Base-by-base conservation (phyloP, 2,797 vertebrate species). In the Podarcis siculus region DNA sequence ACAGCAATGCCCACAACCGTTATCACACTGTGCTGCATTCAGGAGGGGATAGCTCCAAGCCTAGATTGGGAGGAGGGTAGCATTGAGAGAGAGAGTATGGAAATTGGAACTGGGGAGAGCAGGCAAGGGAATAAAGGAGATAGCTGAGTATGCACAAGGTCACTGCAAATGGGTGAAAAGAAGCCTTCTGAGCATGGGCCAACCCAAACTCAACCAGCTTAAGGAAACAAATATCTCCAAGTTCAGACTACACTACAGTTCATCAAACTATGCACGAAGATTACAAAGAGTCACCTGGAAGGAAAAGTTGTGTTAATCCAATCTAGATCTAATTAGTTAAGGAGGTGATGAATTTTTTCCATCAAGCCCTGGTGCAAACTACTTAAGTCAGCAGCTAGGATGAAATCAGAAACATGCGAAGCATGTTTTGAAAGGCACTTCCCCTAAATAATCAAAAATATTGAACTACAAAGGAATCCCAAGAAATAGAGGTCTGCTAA, bases 341-440 rank as follows among this genome's bases (percentile, higher is more conserved):
- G 37, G 19, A 87, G 21, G 55, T 75, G 71, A 45, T 13, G 55
- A 75, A 27, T 87, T 42, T 5, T 64, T 72, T 73, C 69, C 75
- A 45, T 39, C 69, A 87, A 73, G 66, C 49, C 25, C 15, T 30
- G 17, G 30, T 71, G n/a, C 42, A 72, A 58, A 58, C 77, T 58
- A 72, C 17, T n/a, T 80, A 58, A 87, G 17, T 35, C 45, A 79
- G 69, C 58, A 79, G 77, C 86, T 64, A 61, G 37, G 30, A 55
- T 75, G 45, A 72, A 87, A 87, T 66, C 27, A 87, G 79, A 87
- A 82, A 82, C 86, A 87, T 9, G 39, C 66, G 37, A 75, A 76
- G 4, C 32, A 49, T 35, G 64, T 87, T 87, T 73, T 66, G 55
- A 87, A 82, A 76, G 42, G 55, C 19, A 61, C 23, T 82, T 64